phyloP scores from a whole-genome alignment of 2,888 invertebrate genomes.

The Heliconius ismenius region DNA sequence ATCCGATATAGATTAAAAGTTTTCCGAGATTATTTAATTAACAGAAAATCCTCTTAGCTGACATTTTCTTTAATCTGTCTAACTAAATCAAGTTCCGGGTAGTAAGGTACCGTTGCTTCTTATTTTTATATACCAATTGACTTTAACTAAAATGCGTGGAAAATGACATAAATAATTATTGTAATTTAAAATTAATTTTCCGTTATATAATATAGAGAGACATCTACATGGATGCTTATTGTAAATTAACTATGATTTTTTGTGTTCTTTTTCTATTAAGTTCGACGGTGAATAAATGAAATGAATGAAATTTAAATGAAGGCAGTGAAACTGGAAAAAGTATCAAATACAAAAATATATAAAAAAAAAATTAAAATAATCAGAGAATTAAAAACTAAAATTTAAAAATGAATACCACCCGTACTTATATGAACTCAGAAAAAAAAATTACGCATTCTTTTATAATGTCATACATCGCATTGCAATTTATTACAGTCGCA shows the following conservation, averaged over 20 bases:
- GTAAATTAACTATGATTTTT: too few relatives aligned
- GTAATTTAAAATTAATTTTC: too few relatives aligned
- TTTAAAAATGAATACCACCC: not conserved
- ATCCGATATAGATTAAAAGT: not conserved
- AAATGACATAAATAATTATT: not conserved
- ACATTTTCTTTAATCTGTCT: not conserved
- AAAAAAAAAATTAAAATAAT: not conserved
- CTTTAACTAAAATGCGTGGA: not conserved
- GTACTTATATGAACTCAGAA: not conserved
- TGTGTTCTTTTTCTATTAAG: too few relatives aligned
- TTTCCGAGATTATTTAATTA: not conserved
- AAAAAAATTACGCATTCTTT: not conserved
- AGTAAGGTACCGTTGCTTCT: not conserved
- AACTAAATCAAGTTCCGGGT: not conserved
- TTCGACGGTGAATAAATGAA: too few relatives aligned
- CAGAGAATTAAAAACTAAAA: not conserved
- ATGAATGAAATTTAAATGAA: too few relatives aligned
- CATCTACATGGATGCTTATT: too few relatives aligned
- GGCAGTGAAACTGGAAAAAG: too few relatives aligned
- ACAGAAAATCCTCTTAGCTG: not conserved
- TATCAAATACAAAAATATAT: not conserved
- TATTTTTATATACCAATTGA: not conserved
- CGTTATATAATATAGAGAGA: too few relatives aligned
- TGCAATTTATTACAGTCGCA: slow-evolving; percentile 20
- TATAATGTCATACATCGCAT: slow-evolving; percentile 27